These are phyloP conservation scores for Peromyscus attwateri DNA, from an alignment of 2,797 vertebrate genomes.

Conservation along the genomic window DNA sequence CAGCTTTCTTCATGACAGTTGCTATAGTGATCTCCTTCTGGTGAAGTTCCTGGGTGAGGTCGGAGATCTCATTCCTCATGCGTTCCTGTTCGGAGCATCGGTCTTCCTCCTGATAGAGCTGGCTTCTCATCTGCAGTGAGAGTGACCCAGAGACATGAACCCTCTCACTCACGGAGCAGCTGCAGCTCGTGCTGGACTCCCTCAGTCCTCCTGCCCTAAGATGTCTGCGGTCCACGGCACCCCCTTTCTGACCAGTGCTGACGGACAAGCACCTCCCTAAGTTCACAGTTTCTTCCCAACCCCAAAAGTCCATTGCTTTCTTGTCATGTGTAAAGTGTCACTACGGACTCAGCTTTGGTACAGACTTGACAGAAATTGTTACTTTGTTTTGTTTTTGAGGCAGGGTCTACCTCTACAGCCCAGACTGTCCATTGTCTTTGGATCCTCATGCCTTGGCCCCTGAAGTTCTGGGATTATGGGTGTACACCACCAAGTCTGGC, in stretches of 20 bases:
- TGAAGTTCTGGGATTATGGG: background rate
- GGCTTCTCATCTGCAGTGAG: conserved; percentile 87
- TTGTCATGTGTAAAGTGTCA: conserved; percentile 10
- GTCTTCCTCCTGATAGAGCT: conserved; percentile 82
- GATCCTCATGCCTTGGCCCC: background rate
- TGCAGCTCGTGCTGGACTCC: conserved; percentile 50
- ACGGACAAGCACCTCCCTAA: background rate
- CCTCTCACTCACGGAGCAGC: conserved; percentile 57
- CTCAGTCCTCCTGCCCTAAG: conserved; percentile 7
- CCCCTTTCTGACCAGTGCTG: conserved; percentile 1
- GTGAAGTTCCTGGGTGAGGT: conserved; percentile 88
- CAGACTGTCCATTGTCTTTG: background rate
- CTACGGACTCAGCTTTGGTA: background rate
- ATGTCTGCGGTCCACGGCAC: background rate
- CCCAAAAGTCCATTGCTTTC: conserved; percentile 18
- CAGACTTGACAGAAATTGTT: conserved; percentile 21
- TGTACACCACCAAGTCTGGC: background rate
- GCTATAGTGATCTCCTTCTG: conserved; percentile 91
- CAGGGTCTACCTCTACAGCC: background rate
- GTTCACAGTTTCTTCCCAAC: background rate
- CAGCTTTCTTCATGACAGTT: conserved; percentile 89
- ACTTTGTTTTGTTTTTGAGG: background rate
- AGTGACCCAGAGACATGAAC: conserved; percentile 74
- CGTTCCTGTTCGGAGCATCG: conserved; percentile 85
- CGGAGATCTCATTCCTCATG: conserved; percentile 88